Conservation (phyloP, 2,113 vertebrate species). For the Rhinoptilus africanus region DNA sequence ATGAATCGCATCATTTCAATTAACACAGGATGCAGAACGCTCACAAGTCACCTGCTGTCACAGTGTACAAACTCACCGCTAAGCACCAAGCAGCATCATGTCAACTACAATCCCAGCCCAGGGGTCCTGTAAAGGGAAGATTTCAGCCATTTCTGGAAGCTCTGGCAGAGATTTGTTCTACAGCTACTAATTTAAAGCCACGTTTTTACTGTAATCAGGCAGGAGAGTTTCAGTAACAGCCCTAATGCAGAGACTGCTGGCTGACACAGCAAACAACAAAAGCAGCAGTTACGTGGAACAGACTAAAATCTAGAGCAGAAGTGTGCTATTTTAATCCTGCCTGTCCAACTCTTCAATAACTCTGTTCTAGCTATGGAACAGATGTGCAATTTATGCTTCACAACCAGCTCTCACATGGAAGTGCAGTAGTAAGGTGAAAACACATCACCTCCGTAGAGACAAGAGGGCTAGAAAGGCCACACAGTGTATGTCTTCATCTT, state of each 20-base stretch:
- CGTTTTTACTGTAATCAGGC: constrained; percentile 17
- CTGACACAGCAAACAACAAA: neutral
- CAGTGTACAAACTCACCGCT: neutral
- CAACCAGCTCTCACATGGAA: neutral
- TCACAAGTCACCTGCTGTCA: neutral
- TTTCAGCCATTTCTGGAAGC: constrained; percentile 2
- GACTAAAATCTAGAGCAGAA: neutral
- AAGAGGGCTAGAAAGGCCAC: neutral
- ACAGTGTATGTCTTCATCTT: neutral
- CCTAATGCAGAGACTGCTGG: neutral
- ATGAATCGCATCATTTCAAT: neutral
- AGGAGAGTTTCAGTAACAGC: neutral
- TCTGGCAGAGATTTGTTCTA: constrained; percentile 9
- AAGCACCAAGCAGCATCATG: constrained; percentile 9
- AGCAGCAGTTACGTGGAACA: constrained; percentile 1
- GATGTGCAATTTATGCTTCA: neutral
- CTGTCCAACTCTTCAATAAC: neutral
- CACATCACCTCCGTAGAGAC: neutral
- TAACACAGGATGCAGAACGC: neutral
- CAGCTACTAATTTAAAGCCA: constrained; percentile 5
- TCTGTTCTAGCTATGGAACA: neutral
- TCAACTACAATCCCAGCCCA: neutral
- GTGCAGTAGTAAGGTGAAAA: neutral
- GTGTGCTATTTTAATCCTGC: neutral
- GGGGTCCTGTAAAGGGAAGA: neutral